These are phyloP conservation scores for Pentalonia nigronervosa DNA, from an alignment of 1,140 invertebrate species.

Conservation along the genomic window DNA sequence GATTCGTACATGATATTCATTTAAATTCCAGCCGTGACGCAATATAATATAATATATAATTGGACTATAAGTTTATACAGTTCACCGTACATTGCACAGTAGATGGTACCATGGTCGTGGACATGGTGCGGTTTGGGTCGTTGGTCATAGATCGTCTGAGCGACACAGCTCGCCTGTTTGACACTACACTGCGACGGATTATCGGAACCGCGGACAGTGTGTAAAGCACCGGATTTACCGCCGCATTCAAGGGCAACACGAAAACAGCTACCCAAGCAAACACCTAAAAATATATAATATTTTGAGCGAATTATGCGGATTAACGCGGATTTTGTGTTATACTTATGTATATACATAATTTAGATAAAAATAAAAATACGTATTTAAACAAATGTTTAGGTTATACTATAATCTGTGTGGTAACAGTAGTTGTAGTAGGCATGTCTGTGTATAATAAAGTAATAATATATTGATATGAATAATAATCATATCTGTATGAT, in stretches of 20 bases:
- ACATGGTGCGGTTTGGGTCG: conserved; percentile 37
- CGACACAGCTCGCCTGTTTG: conserved; percentile 1
- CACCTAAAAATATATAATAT: conserved; percentile 62
- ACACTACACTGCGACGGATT: neutral
- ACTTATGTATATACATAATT: neutral
- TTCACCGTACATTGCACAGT: conserved; percentile 31
- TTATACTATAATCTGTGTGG: no score
- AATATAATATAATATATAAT: neutral
- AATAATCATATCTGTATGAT: no score
- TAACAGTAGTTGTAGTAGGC: no score
- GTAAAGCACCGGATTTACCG: conserved; percentile 69
- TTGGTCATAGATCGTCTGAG: conserved; percentile 31
- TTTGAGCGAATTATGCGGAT: neutral
- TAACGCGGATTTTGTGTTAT: neutral
- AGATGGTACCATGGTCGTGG: neutral
- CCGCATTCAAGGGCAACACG: conserved; percentile 69
- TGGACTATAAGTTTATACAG: neutral
- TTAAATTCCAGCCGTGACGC: neutral
- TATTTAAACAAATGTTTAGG: neutral
- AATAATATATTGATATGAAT: no score
- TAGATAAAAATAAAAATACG: neutral
- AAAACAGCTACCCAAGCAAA: conserved; percentile 71
- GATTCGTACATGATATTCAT: neutral
- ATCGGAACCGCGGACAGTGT: conserved; percentile 66
- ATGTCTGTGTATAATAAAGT: no score